Percentiles rank a stretch among this genome's conserved stretches.
Evolutionary conservation across 2,888 invertebrate species (phyloP).

Genomic region (Luperina testacea): DNA sequence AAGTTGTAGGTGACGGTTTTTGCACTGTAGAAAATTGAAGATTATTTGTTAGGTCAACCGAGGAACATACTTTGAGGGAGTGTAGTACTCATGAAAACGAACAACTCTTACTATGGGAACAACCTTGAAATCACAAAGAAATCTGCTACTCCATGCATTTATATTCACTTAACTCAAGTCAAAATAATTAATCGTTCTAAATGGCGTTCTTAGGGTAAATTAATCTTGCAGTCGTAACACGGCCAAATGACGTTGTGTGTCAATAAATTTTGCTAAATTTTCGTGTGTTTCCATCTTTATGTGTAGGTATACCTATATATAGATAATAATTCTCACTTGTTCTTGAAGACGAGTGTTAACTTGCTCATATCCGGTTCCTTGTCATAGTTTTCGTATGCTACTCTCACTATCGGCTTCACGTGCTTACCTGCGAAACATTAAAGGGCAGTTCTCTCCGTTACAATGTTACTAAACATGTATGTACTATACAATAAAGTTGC

Average conservation of each 20-base stretch:
- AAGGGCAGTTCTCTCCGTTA: background rate
- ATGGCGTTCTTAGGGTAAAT: background rate
- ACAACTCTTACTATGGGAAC: background rate
- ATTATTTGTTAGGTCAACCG: background rate
- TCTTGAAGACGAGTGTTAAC: slow-evolving; percentile 56
- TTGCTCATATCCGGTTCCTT: slow-evolving; percentile 61
- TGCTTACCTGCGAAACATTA: slow-evolving; percentile 48
- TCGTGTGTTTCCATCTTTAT: too few relatives aligned
- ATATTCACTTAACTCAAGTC: too few relatives aligned
- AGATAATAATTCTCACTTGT: slow-evolving; percentile 44
- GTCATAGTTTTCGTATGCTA: slow-evolving; percentile 48
- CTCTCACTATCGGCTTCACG: slow-evolving; percentile 54
- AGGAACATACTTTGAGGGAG: background rate
- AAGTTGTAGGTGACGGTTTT: slow-evolving; percentile 30
- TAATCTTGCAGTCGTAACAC: background rate
- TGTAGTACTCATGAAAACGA: background rate
- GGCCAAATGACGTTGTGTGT: background rate
- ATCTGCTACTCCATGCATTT: background rate
- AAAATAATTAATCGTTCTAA: background rate
- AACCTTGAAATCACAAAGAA: background rate
- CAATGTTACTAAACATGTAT: background rate
- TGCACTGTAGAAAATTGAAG: slow-evolving; percentile 13
- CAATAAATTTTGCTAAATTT: too few relatives aligned
- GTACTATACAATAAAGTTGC: background rate
- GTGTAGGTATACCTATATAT: too few relatives aligned